Conservation (phyloP, 2,888 invertebrate species). For the Altica lythri region DNA sequence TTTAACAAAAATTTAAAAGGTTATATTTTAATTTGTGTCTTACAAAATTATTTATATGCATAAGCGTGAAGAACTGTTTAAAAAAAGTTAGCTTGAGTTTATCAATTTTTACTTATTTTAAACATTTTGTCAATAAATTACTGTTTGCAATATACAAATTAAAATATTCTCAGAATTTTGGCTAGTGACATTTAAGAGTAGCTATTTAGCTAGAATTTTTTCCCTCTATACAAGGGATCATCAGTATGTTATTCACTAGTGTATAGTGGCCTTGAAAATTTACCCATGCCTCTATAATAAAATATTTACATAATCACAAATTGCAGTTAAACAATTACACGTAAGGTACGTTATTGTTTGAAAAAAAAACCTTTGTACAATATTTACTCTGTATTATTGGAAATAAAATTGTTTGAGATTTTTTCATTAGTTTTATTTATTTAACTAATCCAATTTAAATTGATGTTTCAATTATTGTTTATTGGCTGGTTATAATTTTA, state of each 20-base stretch:
- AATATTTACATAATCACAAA: conserved; percentile 35
- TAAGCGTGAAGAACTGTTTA: too few species aligned
- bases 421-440: conserved; percentile 3
- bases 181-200: conserved; percentile 52
- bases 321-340: conserved; percentile 37
- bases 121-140: neutral
- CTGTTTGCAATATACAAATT: conserved; percentile 18
- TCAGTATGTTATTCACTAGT: conserved; percentile 44
- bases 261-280: conserved; percentile 52
- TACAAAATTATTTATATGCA: conserved; percentile 3
- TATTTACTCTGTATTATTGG: conserved; percentile 40
- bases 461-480: too few species aligned
- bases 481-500: neutral
- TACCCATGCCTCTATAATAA: conserved; percentile 50
- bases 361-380: conserved; percentile 40
- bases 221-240: conserved; percentile 53
- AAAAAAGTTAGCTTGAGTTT: too few species aligned
- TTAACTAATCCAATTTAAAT: too few species aligned
- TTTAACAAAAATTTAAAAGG: conserved; percentile 7
- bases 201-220: conserved; percentile 47
- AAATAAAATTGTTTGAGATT: conserved; percentile 41
- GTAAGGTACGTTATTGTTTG: conserved; percentile 40
- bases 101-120: too few species aligned
- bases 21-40: conserved; percentile 1
- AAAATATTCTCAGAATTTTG: conserved; percentile 40